Conservation (phyloP, 1,140 invertebrate species). For the Tachypleus tridentatus region DNA sequence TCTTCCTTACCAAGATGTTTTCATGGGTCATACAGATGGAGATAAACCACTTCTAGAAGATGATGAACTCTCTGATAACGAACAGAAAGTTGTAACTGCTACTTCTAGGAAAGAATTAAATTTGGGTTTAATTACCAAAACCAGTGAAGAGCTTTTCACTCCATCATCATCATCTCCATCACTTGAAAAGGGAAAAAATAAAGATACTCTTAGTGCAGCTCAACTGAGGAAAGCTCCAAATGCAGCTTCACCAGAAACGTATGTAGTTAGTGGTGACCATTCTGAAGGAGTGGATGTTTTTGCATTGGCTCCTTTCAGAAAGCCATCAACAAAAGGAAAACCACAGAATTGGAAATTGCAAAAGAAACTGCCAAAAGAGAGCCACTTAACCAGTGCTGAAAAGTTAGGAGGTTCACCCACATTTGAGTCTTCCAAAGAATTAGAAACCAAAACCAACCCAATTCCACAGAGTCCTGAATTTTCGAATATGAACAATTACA, state of each 20-base stretch:
- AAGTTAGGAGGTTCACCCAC: not conserved
- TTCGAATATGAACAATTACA: no score
- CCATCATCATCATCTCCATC: no score
- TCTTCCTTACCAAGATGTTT: conserved; percentile 29
- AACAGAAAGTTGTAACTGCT: conserved; percentile 8
- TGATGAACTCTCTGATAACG: conserved; percentile 47
- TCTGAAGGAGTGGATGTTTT: conserved; percentile 48
- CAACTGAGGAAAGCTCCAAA: conserved; percentile 17
- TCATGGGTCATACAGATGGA: conserved; percentile 64
- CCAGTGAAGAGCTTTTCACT: no score
- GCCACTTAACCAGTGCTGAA: not conserved
- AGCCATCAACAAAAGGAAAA: conserved; percentile 30
- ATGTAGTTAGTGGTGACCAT: conserved; percentile 9
- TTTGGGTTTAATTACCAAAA: not conserved
- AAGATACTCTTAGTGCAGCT: not conserved
- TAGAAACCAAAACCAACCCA: not conserved
- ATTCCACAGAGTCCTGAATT: not conserved
- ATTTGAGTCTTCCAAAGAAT: not conserved
- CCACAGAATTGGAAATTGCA: conserved; percentile 12
- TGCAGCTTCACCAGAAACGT: conserved; percentile 23
- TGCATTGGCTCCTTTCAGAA: conserved; percentile 56
- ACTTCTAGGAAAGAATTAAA: not conserved
- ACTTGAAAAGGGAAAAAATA: not conserved
- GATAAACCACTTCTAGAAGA: conserved; percentile 62
- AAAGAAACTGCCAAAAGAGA: conserved; percentile 20